Evolutionary conservation across 2,888 invertebrate genomes (phyloP).

Genomic region (Stomorhina lunata): DNA sequence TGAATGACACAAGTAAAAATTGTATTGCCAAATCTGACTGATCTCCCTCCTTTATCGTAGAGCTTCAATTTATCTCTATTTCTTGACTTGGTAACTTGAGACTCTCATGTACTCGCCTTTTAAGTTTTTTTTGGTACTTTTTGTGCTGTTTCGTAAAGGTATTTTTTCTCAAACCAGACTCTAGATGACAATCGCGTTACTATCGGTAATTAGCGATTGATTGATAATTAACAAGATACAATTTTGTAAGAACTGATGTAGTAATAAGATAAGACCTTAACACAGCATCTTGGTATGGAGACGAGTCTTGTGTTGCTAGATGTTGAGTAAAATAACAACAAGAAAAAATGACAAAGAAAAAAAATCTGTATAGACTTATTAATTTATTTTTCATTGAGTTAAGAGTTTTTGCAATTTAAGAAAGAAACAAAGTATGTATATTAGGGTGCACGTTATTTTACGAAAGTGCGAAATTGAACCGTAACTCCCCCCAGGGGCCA

Average conservation of each 20-base stretch:
- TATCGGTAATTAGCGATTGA: conserved; percentile 77
- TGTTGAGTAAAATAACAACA: conserved; percentile 6
- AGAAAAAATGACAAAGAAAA: conserved; percentile 14
- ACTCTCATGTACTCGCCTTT: conserved; percentile 24
- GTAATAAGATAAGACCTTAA: conserved; percentile 60
- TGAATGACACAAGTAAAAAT: too few relatives aligned
- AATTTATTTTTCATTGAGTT: conserved; percentile 43
- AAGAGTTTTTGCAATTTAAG: conserved; percentile 11
- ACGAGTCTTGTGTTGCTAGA: conserved; percentile 7
- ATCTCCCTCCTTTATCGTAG: conserved; percentile 22
- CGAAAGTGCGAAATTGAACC: too few relatives aligned
- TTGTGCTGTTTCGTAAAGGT: background rate
- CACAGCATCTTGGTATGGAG: too few relatives aligned
- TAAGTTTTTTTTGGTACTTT: background rate
- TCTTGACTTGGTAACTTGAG: conserved; percentile 58
- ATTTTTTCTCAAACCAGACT: conserved; percentile 40
- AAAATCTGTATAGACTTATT: conserved; percentile 44
- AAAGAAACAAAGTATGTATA: too few relatives aligned
- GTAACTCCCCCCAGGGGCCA: too few relatives aligned
- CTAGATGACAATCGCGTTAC: conserved; percentile 74
- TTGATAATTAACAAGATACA: conserved; percentile 77
- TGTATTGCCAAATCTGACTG: background rate
- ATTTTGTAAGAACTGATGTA: conserved; percentile 72
- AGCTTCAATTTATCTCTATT: conserved; percentile 58
- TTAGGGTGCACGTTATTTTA: too few relatives aligned